Evolutionary conservation across 2,888 invertebrate genomes (phyloP).

Genomic region (Neoaliturus tenellus): DNA sequence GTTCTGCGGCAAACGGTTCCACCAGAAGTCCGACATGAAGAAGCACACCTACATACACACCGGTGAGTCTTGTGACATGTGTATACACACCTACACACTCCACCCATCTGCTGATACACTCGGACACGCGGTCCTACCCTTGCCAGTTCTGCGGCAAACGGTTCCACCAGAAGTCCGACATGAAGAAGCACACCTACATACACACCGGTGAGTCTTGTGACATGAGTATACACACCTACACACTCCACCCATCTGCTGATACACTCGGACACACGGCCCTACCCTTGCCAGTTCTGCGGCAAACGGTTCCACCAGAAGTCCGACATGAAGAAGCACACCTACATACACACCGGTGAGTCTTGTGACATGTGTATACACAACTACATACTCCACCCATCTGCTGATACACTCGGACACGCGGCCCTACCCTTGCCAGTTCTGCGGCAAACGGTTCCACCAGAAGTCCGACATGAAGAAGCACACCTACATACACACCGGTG

Average conservation of each 20-base stretch:
- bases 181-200: conserved; percentile 99
- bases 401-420: not conserved
- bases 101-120: conserved; percentile 73
- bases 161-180: conserved; percentile 99
- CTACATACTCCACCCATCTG: not conserved
- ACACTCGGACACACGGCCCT: conserved; percentile 95
- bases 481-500: too few relatives aligned
- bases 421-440: conserved; percentile 73
- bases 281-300: conserved; percentile 93
- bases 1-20: conserved; percentile 93
- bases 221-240: conserved; percentile 76
- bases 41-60: conserved; percentile 96
- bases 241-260: conserved; percentile 98
- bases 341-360: conserved; percentile 89
- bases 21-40: conserved; percentile 96
- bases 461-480: too few relatives aligned
- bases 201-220: conserved; percentile 84
- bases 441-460: conserved; percentile 97
- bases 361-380: not conserved
- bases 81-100: conserved; percentile 73
- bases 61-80: conserved; percentile 75
- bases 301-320: conserved; percentile 99
- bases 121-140: conserved; percentile 73
- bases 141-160: conserved; percentile 96
- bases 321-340: conserved; percentile 99